These are phyloP conservation scores for Choloepus hoffmanni DNA, from an alignment of 2,113 vertebrate species.

Conservation along the genomic window DNA sequence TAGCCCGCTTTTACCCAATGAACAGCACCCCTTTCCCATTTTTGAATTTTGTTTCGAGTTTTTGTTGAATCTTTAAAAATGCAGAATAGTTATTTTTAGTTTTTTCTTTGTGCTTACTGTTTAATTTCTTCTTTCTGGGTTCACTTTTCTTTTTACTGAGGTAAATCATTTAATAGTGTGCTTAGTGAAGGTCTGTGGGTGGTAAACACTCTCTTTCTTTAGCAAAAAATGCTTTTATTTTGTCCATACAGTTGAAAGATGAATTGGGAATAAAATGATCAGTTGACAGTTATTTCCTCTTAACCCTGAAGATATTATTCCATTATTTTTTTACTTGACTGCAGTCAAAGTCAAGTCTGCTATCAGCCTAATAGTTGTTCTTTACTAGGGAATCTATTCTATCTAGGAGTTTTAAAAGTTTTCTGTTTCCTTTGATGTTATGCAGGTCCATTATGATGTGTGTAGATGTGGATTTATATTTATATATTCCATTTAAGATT, in stretches of 20 bases:
- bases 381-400: background rate
- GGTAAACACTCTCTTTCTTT: background rate
- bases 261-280: background rate
- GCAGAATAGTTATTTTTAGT: background rate
- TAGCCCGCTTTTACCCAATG: background rate
- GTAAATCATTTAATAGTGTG: slow-evolving; percentile 41
- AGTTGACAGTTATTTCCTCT: slow-evolving; percentile 32
- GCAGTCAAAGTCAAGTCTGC: background rate
- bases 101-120: background rate
- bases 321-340: background rate
- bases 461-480: background rate
- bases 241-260: slow-evolving; percentile 31
- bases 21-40: background rate
- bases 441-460: background rate
- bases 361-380: background rate
- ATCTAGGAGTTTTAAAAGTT: background rate
- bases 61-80: background rate
- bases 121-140: background rate
- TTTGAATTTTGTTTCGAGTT: background rate
- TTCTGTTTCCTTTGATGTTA: background rate
- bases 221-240: slow-evolving; percentile 12
- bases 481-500: slow-evolving; percentile 7
- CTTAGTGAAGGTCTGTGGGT: background rate
- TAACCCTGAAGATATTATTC: background rate
- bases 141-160: slow-evolving; percentile 39